Evolutionary conservation across 2,113 vertebrate species (phyloP).

Genomic region (Nothobranchius furzeri): DNA sequence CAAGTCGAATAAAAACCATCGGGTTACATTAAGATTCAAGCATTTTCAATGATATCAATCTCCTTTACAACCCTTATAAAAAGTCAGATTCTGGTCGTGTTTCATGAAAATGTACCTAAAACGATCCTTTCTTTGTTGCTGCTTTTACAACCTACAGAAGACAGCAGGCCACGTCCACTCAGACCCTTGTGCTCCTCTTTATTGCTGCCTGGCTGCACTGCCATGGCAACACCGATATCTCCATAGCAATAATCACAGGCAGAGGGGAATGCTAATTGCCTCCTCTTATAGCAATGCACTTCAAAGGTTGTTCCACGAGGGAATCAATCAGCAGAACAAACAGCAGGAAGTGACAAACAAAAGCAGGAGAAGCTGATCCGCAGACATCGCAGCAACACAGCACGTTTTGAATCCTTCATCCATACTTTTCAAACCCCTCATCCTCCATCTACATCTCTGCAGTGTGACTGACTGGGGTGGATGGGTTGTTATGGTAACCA

Average conservation of each 20-base stretch:
- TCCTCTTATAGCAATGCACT: conserved; percentile 40
- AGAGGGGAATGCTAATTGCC: conserved; percentile 63
- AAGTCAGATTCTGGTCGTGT: not conserved
- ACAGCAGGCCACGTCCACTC: conserved; percentile 28
- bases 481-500: conserved; percentile 61
- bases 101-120: not conserved
- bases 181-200: conserved; percentile 28
- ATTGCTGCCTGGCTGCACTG: conserved; percentile 25
- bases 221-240: conserved; percentile 65
- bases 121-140: not conserved
- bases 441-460: conserved; percentile 31
- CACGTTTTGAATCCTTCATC: not conserved
- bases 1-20: no score
- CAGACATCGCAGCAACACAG: no score
- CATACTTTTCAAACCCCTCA: not conserved
- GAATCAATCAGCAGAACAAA: conserved; percentile 27
- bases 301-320: conserved; percentile 40
- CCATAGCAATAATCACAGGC: conserved; percentile 67
- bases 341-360: not conserved
- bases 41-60: no score
- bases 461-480: conserved; percentile 50
- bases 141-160: not conserved
- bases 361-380: not conserved
- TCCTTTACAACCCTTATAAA: no score
- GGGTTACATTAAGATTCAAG: no score